Conservation (phyloP, 2,888 invertebrate genomes). For the Ichneumon xanthorius region DNA sequence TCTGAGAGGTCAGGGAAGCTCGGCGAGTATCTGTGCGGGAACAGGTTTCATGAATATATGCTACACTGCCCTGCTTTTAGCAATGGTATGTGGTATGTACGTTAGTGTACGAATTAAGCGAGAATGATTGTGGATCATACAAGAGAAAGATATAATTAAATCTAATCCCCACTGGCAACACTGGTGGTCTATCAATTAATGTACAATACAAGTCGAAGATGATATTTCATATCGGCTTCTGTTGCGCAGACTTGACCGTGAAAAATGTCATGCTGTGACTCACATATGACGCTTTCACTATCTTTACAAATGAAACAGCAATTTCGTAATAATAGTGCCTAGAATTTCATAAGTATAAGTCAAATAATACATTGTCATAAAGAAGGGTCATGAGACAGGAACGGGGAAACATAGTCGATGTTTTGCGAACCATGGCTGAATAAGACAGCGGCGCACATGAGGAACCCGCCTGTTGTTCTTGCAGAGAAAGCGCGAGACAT, state of each 20-base stretch:
- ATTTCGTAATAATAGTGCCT: not conserved
- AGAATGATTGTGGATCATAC: constrained; percentile 22
- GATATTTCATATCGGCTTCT: not conserved
- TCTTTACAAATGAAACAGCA: not conserved
- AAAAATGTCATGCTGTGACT: too few species aligned
- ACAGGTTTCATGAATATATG: constrained; percentile 31
- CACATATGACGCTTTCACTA: not conserved
- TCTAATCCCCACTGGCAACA: not conserved
- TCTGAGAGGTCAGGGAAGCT: constrained; percentile 26
- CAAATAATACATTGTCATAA: not conserved
- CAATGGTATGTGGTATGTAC: constrained; percentile 18
- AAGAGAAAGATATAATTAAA: constrained; percentile 50
- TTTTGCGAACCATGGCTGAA: not conserved
- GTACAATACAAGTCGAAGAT: constrained; percentile 1
- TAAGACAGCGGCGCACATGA: not conserved
- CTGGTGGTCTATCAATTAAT: constrained; percentile 29
- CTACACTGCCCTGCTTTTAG: constrained; percentile 40
- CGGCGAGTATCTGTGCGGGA: constrained; percentile 19
- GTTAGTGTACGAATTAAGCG: constrained; percentile 6
- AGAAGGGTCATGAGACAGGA: not conserved
- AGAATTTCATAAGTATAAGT: not conserved
- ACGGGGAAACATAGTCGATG: not conserved
- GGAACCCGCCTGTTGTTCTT: not conserved
- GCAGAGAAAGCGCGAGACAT: not conserved
- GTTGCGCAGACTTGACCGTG: too few species aligned